These are phyloP conservation scores for Crotophaga sulcirostris DNA, from an alignment of 2,113 vertebrate genomes.

Conservation along the genomic window DNA sequence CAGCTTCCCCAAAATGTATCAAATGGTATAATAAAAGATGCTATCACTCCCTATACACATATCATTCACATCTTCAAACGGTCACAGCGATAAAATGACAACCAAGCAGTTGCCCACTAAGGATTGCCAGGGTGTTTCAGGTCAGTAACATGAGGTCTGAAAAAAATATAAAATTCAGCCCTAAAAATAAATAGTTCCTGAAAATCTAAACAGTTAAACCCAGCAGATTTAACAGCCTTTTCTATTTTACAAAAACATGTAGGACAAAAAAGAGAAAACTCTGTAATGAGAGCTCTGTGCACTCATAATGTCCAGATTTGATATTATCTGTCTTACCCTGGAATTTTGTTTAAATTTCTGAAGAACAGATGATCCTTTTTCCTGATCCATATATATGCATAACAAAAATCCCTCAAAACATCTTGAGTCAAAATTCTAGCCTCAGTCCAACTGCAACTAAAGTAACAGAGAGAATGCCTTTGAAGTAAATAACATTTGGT, in stretches of 20 bases:
- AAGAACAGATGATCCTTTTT: not conserved
- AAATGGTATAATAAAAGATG: not conserved
- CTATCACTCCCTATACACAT: not conserved
- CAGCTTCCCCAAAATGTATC: not conserved
- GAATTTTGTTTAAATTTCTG: not conserved
- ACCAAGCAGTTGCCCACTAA: not conserved
- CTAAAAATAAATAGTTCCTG: not conserved
- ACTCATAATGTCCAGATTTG: not conserved
- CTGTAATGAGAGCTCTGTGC: not conserved
- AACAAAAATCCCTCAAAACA: not conserved
- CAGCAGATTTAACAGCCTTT: not conserved
- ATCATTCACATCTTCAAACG: not conserved
- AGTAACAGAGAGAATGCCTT: not conserved
- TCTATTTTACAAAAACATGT: not conserved
- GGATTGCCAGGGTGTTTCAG: not conserved
- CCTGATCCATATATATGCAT: not conserved
- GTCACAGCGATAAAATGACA: not conserved
- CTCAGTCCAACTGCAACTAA: not conserved
- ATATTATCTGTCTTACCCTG: not conserved
- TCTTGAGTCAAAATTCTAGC: not conserved
- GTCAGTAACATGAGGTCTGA: not conserved
- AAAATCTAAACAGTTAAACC: not conserved
- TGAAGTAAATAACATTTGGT: slow-evolving; percentile 40
- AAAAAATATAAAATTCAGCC: not conserved
- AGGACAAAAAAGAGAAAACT: not conserved